Evolutionary conservation across 2,888 invertebrate species (phyloP), one percentile per base, ranked within the genome.

Genomic region (Cylindroiulus punctatus): DNA sequence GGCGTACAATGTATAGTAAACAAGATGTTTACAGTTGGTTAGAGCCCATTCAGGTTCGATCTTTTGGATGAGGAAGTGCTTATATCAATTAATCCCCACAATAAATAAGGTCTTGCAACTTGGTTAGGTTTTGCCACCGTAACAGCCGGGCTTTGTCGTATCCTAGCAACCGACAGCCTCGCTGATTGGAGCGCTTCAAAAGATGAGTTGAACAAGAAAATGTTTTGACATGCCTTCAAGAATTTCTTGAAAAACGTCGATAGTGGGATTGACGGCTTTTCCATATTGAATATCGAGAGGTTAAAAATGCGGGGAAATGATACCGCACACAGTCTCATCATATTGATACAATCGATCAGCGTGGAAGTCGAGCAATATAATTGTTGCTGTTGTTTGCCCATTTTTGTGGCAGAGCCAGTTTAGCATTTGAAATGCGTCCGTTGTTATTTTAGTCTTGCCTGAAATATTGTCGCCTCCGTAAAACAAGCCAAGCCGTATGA

Each of bases 211-310:
- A 76, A 17, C 76, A 76, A 76, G 30, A 76, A 76, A 76, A 76
- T 76, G 76, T 14, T 26, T 30, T 26, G 76, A 65, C 57, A 65
- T 10, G 57, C 57, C 57, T 65, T 65, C 22, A 65, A 76, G 76
- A 17, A 76, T 76, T 76, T 65, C 22, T 65, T 26, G 4, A 76
- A 30, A 65, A 76, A 76, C 26, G 76, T 76, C 76, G 76, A 76
- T 76, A 76, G 10, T 12, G 10, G 76, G 76, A 76, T 76, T 76
- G 76, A 76, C 76, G 76, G 30, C 76, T 76, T 30, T 76, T 76
- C 22, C 12, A 14, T 76, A 76, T 76, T 30, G 76, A 76, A 76
- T 30, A 76, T 26, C 26, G 76, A 10, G 26, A 76, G 76, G 76
- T 76, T 76, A 76, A 76, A 76, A 76, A 76, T 76, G 30, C 76